Evolutionary conservation across 2,797 vertebrate species (phyloP), one percentile per base, ranked within the genome.

Genomic region (Lacerta agilis): DNA sequence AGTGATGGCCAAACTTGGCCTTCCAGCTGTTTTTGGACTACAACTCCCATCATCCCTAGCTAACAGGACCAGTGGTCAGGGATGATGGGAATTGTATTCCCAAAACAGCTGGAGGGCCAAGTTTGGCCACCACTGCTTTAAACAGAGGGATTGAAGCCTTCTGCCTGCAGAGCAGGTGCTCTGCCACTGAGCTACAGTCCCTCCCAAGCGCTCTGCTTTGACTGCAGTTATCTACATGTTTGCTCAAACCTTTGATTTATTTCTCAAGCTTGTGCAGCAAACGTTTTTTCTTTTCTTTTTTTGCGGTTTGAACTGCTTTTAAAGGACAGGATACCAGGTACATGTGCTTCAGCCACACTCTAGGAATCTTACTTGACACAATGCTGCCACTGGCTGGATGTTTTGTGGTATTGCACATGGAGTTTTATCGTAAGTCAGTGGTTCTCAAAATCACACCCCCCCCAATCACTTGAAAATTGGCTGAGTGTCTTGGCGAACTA

Each of bases 301-400:
- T 83, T 55, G 10, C 15, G 20, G 23, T 17, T 6, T 0, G 25
- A 82, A 3, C 0, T 0, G 92, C 58, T 80, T 88, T 93, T 91
- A 92, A 77, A 85, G 41, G 0, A 18, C 18, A 2, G 0, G 33
- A 69, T 0, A 1, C 8, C 1, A 0, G 2, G 4, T 71, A 85
- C 55, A 0, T 55, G 0, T 1, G 58, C 29, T n/a, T 10, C 20
- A 27, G 7, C 43, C 1, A 58, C 2, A 29, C 43, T 36, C 5
- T 36, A 89, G 33, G 90, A 80, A 76, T 77, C 92, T 90, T 80
- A 5, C 92, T 88, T 92, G 93, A 96, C 97, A 91, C 97, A 98
- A 98, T 98, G 97, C 98, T 98, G 97, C 98, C 98, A 92, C 97
- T 95, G 95, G 94, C 98, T 98, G 98, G 97, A 61, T 66, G 13